phyloP scores from a whole-genome alignment of 2,888 invertebrate genomes.

The Polydrusus tereticollis region DNA sequence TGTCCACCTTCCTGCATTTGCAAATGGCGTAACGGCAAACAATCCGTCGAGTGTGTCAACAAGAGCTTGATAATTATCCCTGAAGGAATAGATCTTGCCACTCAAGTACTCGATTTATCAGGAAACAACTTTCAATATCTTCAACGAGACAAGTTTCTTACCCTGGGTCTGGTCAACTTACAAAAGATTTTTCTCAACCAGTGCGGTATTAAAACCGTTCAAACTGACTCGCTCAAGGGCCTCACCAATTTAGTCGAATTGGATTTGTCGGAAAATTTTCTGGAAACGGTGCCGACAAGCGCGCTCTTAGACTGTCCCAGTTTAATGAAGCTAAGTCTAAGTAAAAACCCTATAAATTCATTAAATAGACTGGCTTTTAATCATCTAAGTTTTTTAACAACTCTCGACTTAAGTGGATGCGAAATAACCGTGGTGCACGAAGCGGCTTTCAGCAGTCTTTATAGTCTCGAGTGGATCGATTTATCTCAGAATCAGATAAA shows the following conservation, averaged over 20 bases:
- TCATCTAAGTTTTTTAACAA: conserved; percentile 81
- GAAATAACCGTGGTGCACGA: conserved; percentile 82
- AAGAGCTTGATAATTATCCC: conserved; percentile 83
- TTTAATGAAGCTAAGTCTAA: conserved; percentile 85
- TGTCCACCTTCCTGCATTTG: conserved; percentile 76
- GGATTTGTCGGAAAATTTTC: conserved; percentile 85
- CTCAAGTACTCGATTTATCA: conserved; percentile 88
- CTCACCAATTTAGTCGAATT: conserved; percentile 89
- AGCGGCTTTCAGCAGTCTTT: conserved; percentile 85
- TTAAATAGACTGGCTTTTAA: conserved; percentile 81
- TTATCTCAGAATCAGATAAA: conserved; percentile 86
- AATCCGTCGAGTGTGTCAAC: conserved; percentile 88
- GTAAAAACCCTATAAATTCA: conserved; percentile 84
- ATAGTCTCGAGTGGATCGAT: conserved; percentile 86
- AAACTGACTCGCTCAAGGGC: conserved; percentile 85
- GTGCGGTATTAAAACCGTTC: conserved; percentile 83
- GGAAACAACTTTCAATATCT: conserved; percentile 86
- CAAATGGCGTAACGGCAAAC: conserved; percentile 94
- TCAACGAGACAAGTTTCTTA: conserved; percentile 83
- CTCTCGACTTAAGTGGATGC: conserved; percentile 85
- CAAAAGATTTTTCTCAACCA: conserved; percentile 87
- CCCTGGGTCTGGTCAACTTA: conserved; percentile 84
- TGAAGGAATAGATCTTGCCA: conserved; percentile 83
- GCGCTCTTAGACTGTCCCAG: conserved; percentile 84
- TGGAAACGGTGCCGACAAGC: conserved; percentile 82